Conservation (phyloP, 2,113 vertebrate species). For the Leptocoma aspasia region DNA sequence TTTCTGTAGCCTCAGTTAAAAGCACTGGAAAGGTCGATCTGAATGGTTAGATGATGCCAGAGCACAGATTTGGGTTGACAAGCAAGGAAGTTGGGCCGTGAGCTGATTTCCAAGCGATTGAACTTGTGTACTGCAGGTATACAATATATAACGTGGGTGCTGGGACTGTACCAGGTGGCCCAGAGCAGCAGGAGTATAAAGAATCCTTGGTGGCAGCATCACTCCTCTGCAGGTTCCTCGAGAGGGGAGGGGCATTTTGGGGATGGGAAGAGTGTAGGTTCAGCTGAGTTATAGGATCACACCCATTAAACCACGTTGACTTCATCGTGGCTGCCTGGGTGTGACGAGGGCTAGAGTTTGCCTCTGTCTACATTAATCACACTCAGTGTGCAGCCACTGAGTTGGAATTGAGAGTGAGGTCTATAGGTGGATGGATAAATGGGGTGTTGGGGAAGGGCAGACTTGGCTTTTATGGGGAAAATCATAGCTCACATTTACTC, state of each 20-base stretch:
- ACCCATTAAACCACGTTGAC: not conserved
- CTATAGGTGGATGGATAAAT: not conserved
- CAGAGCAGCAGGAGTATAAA: no score
- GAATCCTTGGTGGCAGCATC: accelerated
- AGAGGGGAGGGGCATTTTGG: not conserved
- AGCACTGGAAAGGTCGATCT: not conserved
- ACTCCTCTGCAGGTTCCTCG: accelerated
- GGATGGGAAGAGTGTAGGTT: not conserved
- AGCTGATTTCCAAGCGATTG: not conserved
- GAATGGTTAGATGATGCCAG: not conserved
- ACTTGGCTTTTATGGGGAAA: not conserved
- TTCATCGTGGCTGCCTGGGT: not conserved
- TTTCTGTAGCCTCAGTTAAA: not conserved
- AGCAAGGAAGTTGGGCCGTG: not conserved
- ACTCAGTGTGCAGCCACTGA: accelerated
- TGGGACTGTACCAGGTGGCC: not conserved
- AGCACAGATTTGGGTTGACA: not conserved
- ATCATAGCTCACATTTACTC: accelerated
- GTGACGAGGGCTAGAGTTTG: not conserved
- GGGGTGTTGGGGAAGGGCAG: not conserved
- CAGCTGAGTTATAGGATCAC: not conserved
- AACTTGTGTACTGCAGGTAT: accelerated
- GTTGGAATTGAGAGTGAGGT: not conserved
- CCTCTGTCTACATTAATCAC: not conserved
- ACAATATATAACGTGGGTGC: no score